Conservation (phyloP, 1,140 invertebrate species). For the Phenacoccus solenopsis region DNA sequence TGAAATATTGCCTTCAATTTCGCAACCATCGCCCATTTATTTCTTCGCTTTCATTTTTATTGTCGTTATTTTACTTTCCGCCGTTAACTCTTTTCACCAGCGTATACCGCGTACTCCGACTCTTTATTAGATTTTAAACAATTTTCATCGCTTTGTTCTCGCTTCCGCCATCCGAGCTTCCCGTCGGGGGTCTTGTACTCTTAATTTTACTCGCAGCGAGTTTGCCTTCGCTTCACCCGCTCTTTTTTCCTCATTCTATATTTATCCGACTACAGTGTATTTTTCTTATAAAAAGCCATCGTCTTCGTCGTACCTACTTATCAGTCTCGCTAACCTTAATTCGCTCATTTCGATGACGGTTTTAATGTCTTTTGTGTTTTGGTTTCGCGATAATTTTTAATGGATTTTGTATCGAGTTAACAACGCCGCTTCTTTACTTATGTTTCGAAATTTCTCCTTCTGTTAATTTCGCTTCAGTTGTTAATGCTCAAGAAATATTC, state of each 20-base stretch:
- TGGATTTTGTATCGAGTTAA: background rate
- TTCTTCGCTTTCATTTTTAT: background rate
- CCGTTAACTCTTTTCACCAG: background rate
- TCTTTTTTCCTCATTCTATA: background rate
- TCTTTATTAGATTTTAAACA: background rate
- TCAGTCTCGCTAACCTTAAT: background rate
- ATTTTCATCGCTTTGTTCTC: background rate
- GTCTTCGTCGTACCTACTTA: too few species aligned
- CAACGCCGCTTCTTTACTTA: too few species aligned
- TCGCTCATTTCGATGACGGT: background rate
- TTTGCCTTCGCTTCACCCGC: background rate
- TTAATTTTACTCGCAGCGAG: background rate
- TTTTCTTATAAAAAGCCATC: background rate
- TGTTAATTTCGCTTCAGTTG: too few species aligned
- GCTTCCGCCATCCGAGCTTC: too few species aligned
- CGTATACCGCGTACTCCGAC: too few species aligned
- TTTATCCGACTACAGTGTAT: background rate
- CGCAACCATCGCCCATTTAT: background rate
- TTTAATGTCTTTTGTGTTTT: background rate
- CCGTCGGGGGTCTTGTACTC: too few species aligned
- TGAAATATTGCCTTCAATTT: background rate
- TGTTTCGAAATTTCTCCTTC: too few species aligned
- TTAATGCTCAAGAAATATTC: too few species aligned
- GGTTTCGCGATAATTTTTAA: background rate
- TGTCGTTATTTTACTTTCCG: background rate